phyloP scores from a whole-genome alignment of 2,888 invertebrate species.

The Salticus scenicus region DNA sequence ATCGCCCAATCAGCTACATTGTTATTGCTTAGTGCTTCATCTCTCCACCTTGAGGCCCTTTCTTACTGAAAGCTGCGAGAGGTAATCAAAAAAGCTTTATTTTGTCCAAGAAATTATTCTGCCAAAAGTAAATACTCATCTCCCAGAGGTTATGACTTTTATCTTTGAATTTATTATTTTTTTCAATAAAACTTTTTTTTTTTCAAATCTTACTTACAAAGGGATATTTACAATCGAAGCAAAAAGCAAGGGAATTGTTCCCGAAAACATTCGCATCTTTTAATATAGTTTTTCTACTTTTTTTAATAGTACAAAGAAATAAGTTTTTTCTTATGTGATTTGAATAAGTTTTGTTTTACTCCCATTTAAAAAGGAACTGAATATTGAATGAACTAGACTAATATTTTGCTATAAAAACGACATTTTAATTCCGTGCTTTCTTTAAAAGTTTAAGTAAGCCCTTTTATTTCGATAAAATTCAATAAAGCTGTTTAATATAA shows the following conservation, averaged over 20 bases:
- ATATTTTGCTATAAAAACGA: too few species aligned
- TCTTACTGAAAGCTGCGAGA: not conserved
- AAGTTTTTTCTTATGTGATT: too few species aligned
- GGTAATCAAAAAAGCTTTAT: slow-evolving; percentile 54
- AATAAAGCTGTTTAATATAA: too few species aligned
- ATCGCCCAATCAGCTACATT: slow-evolving; percentile 34
- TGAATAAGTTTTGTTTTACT: too few species aligned
- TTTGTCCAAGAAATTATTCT: slow-evolving; percentile 41
- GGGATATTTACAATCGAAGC: not conserved
- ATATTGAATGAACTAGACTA: too few species aligned
- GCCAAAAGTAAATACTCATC: slow-evolving; percentile 25
- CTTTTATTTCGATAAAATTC: too few species aligned
- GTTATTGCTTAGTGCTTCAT: slow-evolving; percentile 46
- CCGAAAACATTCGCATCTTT: not conserved
- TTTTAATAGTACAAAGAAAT: too few species aligned
- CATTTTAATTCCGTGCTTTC: too few species aligned
- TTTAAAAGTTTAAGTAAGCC: too few species aligned
- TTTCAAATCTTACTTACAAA: not conserved
- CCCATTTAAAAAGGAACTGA: too few species aligned
- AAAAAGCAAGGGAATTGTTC: not conserved
- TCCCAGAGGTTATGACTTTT: slow-evolving; percentile 36
- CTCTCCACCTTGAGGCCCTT: slow-evolving; percentile 7
- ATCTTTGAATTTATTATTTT: slow-evolving; percentile 34
- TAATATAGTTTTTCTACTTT: too few species aligned
- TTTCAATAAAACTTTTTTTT: not conserved